phyloP scores from a whole-genome alignment of 2,113 vertebrate genomes.

The Nicator chloris region DNA sequence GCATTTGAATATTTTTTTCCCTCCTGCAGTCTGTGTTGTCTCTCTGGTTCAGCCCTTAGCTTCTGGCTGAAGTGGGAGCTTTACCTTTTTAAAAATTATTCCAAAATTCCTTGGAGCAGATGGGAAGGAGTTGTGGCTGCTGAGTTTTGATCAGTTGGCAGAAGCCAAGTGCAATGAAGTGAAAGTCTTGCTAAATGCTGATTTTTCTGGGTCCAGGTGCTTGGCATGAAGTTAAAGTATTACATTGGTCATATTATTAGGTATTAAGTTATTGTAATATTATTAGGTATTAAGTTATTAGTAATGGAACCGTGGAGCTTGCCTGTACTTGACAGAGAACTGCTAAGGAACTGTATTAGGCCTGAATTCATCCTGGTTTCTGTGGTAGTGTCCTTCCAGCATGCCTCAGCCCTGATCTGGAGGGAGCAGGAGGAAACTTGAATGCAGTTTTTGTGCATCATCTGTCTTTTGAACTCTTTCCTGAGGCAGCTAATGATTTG shows the following conservation, averaged over 20 bases:
- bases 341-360: not conserved
- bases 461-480: not conserved
- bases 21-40: not conserved
- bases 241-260: constrained; percentile 28
- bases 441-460: not conserved
- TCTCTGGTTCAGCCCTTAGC: not conserved
- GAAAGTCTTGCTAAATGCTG: not conserved
- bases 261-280: constrained; percentile 46
- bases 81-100: not conserved
- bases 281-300: constrained; percentile 44
- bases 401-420: constrained; percentile 14
- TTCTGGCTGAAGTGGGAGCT: not conserved
- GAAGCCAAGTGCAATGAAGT: not conserved
- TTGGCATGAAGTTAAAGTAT: constrained; percentile 30
- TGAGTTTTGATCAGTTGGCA: not conserved
- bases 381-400: constrained; percentile 16
- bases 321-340: constrained; percentile 30
- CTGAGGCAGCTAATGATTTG: not conserved
- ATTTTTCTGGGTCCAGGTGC: constrained; percentile 21
- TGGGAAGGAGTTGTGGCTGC: not conserved
- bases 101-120: not conserved
- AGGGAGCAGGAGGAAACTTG: not conserved
- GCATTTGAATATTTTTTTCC: not conserved
- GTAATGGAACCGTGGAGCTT: constrained; percentile 6
- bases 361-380: constrained; percentile 46